Conservation (phyloP, 2,113 vertebrate species). For the Atlantisia rogersi region DNA sequence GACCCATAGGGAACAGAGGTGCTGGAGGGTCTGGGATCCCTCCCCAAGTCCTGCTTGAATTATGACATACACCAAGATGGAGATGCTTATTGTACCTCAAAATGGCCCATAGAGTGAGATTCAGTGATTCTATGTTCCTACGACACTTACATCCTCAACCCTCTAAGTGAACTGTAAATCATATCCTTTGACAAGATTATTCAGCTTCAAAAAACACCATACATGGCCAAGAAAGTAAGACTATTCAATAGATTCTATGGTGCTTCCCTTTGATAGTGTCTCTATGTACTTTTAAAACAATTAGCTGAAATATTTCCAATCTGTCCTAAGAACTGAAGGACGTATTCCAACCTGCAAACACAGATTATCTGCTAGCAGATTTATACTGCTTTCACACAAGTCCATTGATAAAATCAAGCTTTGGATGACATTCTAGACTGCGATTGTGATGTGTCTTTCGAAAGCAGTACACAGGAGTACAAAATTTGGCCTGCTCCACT, state of each 20-base stretch:
- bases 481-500: not conserved
- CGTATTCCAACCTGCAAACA: not conserved
- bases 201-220: not conserved
- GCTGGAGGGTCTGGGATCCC: not conserved
- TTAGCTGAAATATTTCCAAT: not conserved
- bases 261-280: not conserved
- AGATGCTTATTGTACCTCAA: not conserved
- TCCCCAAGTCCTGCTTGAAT: not conserved
- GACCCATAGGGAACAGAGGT: not conserved
- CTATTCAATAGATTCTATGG: not conserved
- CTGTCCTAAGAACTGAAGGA: not conserved
- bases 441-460: not conserved
- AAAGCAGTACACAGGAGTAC: not conserved
- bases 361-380: not conserved
- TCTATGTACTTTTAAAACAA: not conserved
- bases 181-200: not conserved
- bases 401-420: not conserved
- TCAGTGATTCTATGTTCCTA: not conserved
- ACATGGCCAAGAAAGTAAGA: not conserved
- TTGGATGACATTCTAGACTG: not conserved
- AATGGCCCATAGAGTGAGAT: not conserved
- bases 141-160: not conserved
- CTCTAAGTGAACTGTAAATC: not conserved
- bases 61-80: not conserved
- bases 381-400: not conserved